Conservation (phyloP, 2,888 invertebrate genomes). For the Drosophila incognita region DNA sequence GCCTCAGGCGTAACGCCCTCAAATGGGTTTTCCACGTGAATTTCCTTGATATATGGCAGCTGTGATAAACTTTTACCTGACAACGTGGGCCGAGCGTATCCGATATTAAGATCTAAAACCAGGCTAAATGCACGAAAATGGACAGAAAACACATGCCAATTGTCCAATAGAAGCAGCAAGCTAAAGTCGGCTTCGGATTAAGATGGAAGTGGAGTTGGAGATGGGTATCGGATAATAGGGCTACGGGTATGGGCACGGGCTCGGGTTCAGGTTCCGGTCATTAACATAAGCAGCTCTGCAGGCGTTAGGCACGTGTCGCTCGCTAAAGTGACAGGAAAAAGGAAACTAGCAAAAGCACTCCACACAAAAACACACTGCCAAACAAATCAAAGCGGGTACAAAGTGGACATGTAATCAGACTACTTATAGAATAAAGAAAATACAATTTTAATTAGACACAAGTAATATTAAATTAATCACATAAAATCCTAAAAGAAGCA, state of each 20-base stretch:
- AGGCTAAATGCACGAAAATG: slow-evolving; percentile 40
- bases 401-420: neutral
- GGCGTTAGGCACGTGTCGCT: slow-evolving; percentile 68
- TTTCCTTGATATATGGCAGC: slow-evolving; percentile 68
- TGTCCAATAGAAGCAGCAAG: slow-evolving; percentile 47
- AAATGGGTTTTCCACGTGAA: slow-evolving; percentile 48
- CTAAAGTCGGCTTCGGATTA: slow-evolving; percentile 39
- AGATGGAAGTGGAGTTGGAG: neutral
- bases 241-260: neutral
- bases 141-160: slow-evolving; percentile 72
- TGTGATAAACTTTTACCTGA: slow-evolving; percentile 71
- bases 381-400: neutral
- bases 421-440: neutral
- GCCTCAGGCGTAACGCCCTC: slow-evolving; percentile 12
- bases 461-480: neutral
- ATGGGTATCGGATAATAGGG: neutral
- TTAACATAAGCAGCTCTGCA: slow-evolving; percentile 76
- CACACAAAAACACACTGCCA: slow-evolving; percentile 21
- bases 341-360: slow-evolving; percentile 65
- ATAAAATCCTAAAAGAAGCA: neutral
- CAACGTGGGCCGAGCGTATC: slow-evolving; percentile 60
- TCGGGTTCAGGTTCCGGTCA: slow-evolving; percentile 53
- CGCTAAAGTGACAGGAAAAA: slow-evolving; percentile 50
- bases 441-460: neutral
- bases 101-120: slow-evolving; percentile 70